Percentiles rank a stretch among this genome's conserved stretches.
Evolutionary conservation across 2,888 invertebrate species (phyloP).

Genomic region (Electrophaes corylata): DNA sequence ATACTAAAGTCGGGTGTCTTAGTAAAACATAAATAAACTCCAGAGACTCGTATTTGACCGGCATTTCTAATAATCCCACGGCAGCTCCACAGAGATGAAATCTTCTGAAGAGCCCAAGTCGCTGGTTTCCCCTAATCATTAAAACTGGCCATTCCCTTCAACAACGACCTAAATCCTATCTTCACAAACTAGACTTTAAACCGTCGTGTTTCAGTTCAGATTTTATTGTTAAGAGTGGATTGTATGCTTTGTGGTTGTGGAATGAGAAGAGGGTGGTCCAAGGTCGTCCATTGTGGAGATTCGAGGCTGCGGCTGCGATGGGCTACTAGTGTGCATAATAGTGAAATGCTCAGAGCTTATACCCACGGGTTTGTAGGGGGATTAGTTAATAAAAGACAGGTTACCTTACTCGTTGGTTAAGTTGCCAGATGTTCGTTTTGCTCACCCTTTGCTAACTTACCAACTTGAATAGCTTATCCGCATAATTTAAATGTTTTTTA

Average conservation of each 20-base stretch:
- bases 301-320: conserved; percentile 50
- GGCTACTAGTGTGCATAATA: conserved; percentile 24
- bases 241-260: conserved; percentile 42
- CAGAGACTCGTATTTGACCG: conserved; percentile 12
- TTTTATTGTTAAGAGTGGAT: conserved; percentile 32
- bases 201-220: conserved; percentile 40
- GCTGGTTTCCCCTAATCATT: conserved; percentile 56
- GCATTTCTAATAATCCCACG: conserved; percentile 36
- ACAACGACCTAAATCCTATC: conserved; percentile 26
- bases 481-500: background rate
- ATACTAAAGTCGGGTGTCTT: background rate
- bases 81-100: conserved; percentile 43
- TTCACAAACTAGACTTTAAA: conserved; percentile 36
- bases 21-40: conserved; percentile 5
- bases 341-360: conserved; percentile 1
- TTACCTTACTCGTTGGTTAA: conserved; percentile 24
- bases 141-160: conserved; percentile 37
- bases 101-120: conserved; percentile 47
- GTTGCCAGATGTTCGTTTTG: conserved; percentile 20
- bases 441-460: conserved; percentile 16
- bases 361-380: conserved; percentile 24
- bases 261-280: conserved; percentile 69
- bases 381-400: conserved; percentile 27
- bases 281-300: conserved; percentile 74
- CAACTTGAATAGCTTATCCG: background rate